Percentiles rank a stretch among this genome's conserved stretches.
phyloP scores from a whole-genome alignment of 2,113 vertebrate genomes.

The Dascyllus trimaculatus region DNA sequence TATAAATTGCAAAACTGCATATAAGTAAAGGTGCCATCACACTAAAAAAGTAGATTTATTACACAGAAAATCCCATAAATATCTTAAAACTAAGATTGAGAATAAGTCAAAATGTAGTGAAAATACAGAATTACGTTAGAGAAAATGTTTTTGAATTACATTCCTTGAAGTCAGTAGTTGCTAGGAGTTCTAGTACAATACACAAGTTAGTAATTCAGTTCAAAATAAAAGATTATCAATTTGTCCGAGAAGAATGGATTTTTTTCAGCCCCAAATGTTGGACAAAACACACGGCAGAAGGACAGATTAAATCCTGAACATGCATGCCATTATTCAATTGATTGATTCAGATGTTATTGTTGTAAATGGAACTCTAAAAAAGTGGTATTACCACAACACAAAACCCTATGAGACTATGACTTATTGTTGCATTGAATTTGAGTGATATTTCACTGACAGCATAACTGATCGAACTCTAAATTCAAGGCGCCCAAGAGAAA shows the following conservation, averaged over 20 bases:
- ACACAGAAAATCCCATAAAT: background rate
- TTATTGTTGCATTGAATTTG: conserved; percentile 73
- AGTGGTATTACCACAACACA: conserved; percentile 62
- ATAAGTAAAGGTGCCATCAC: background rate
- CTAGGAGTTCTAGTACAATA: conserved; percentile 29
- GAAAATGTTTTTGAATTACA: background rate
- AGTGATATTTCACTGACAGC: conserved; percentile 75
- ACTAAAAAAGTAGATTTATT: background rate
- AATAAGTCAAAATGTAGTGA: background rate
- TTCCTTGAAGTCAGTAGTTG: conserved; percentile 1
- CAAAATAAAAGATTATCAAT: conserved; percentile 34
- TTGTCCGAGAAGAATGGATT: conserved; percentile 46
- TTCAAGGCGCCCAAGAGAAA: conserved; percentile 54
- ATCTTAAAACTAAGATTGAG: background rate
- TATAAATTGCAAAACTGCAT: background rate
- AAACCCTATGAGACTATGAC: conserved; percentile 65
- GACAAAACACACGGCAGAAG: conserved; percentile 38
- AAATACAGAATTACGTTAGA: background rate
- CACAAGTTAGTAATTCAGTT: conserved; percentile 31
- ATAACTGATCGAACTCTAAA: conserved; percentile 71
- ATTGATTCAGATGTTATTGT: conserved; percentile 68
- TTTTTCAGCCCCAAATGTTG: conserved; percentile 19
- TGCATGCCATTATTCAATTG: conserved; percentile 54
- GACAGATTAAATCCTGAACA: conserved; percentile 51
- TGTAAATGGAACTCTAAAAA: conserved; percentile 58